Evolutionary conservation across 2,113 vertebrate genomes (phyloP), one percentile per base, ranked within the genome.

Genomic region (Halichoeres trimaculatus): DNA sequence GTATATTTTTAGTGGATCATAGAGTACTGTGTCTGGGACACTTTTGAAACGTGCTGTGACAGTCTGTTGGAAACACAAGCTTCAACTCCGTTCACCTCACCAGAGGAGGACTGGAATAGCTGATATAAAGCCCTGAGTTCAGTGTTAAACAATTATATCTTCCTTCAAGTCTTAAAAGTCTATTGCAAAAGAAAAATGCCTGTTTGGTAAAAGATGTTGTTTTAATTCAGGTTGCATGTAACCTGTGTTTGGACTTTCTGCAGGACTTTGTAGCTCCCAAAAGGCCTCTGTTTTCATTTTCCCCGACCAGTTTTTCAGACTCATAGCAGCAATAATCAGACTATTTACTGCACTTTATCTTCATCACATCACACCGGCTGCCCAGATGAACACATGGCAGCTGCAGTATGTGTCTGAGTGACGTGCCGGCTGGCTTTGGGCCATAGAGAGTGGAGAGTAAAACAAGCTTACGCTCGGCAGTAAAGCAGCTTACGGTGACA

Each of bases 401-500:
- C 35, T 20, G 38, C 20, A 52, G 20, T 8, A 53, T 11, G 11
- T 48, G 53, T 36, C 14, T 8, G 41, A 9, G 1, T 35, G n/a
- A 17, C 13, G n/a, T 1, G 8, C 10, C 13, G 13, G 3, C 34
- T 48, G 52, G 26, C 40, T 43, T 0, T n/a, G 22, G 4, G 35
- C 16, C 30, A 26, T 19, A 17, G 26, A 65, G 36, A 22, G 17
- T 43, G 23, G 38, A 58, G 64, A 7, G 50, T 43, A 23, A 71
- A 59, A 47, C 47, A 52, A 47, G 30, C 38, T 16, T 47, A 48
- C 20, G 22, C 16, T 38, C 51, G 45, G 40, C 38, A 66, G 54
- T 51, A 71, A 81, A 76, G 67, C 73, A 70, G 67, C 79, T 76
- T 71, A 81, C 51, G 23, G 41, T 30, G 65, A 23, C 53, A 40